phyloP scores from a whole-genome alignment of 2,113 vertebrate species.

The Pungitius pungitius region DNA sequence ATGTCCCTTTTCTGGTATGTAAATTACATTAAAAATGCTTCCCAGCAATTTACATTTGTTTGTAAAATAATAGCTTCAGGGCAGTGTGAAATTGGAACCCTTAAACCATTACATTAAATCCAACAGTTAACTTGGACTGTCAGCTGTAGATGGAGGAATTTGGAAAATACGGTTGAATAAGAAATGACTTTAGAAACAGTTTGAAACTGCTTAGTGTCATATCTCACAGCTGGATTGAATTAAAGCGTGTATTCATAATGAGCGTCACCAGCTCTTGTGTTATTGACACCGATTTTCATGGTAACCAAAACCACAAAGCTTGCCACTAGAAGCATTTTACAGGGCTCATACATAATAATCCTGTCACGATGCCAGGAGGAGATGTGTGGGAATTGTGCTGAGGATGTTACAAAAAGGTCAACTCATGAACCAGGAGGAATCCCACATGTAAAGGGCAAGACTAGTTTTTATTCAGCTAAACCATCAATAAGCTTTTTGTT shows the following conservation, averaged over 20 bases:
- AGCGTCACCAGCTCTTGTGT: background rate
- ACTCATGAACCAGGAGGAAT: background rate
- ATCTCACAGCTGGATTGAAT: slow-evolving; percentile 2
- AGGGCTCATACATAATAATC: slow-evolving; percentile 17
- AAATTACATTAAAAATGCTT: slow-evolving; percentile 56
- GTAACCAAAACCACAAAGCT: slow-evolving; percentile 19
- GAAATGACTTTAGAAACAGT: background rate
- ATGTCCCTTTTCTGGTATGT: slow-evolving; percentile 43
- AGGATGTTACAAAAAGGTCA: slow-evolving; percentile 40
- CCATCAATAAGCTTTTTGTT: background rate
- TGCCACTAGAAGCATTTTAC: slow-evolving; percentile 9
- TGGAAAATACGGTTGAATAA: background rate
- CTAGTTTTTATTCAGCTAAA: background rate
- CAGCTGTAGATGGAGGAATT: background rate
- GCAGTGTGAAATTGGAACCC: slow-evolving; percentile 31
- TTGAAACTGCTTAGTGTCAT: background rate
- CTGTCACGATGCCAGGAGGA: slow-evolving; percentile 10
- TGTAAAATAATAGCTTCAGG: slow-evolving; percentile 22
- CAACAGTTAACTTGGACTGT: background rate
- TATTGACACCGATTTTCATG: slow-evolving; percentile 1
- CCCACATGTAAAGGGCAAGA: background rate
- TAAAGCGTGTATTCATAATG: background rate
- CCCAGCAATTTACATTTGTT: slow-evolving; percentile 23
- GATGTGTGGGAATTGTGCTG: slow-evolving; percentile 18
- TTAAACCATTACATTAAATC: slow-evolving; percentile 38